Evolutionary conservation across 2,888 invertebrate genomes (phyloP).

Genomic region (Marronus borbonicus): DNA sequence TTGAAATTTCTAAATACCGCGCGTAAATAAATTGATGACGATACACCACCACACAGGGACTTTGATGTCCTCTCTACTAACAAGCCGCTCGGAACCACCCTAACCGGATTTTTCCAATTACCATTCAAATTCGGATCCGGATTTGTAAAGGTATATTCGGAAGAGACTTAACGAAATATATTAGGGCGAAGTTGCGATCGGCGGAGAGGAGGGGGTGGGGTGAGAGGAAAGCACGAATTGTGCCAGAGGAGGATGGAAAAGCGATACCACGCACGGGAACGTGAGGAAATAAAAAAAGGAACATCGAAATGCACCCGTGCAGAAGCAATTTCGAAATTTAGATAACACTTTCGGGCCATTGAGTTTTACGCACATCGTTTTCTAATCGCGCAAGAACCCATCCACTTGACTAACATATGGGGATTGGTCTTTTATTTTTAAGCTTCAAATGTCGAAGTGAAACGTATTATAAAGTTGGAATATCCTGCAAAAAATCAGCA

Average conservation of each 20-base stretch:
- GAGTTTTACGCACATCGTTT: constrained; percentile 42
- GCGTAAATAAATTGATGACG: constrained; percentile 36
- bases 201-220: not conserved
- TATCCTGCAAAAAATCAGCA: too few relatives aligned
- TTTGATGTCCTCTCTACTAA: not conserved
- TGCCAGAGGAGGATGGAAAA: not conserved
- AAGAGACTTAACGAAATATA: constrained; percentile 49
- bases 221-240: not conserved
- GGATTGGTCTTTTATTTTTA: not conserved
- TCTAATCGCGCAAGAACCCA: constrained; percentile 23
- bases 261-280: not conserved
- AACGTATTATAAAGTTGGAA: not conserved
- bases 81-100: not conserved
- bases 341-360: constrained; percentile 45
- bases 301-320: constrained; percentile 28
- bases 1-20: constrained; percentile 42
- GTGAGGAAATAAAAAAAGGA: constrained; percentile 16
- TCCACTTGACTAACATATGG: not conserved
- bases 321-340: constrained; percentile 46
- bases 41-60: constrained; percentile 2
- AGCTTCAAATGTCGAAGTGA: not conserved
- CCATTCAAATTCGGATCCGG: constrained; percentile 45
- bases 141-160: constrained; percentile 48
- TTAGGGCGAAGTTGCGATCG: constrained; percentile 34
- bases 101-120: constrained; percentile 46